Evolutionary conservation across 2,797 vertebrate species (phyloP).

Genomic region (Manis crassicaudata): DNA sequence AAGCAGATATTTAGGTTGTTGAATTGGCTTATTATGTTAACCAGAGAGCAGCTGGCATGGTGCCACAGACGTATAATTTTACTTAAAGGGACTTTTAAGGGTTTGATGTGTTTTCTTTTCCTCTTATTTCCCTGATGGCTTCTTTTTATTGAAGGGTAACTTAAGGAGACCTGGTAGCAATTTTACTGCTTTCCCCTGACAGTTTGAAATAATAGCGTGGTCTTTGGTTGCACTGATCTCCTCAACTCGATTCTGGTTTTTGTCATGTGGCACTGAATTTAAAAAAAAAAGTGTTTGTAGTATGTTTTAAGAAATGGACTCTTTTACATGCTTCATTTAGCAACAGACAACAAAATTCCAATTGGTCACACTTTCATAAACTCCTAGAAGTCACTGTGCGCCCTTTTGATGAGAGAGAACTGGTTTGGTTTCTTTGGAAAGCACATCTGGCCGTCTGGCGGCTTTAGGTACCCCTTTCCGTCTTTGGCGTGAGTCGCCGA

Average conservation of each 20-base stretch:
- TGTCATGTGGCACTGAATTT: conserved; percentile 83
- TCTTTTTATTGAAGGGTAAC: conserved; percentile 89
- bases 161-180: conserved; percentile 89
- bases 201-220: conserved; percentile 87
- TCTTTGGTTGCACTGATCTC: conserved; percentile 86
- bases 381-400: conserved; percentile 68
- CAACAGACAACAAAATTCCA: conserved; percentile 79
- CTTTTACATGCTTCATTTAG: conserved; percentile 81
- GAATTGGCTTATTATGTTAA: conserved; percentile 85
- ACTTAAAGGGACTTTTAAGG: conserved; percentile 85
- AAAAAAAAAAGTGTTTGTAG: conserved; percentile 77
- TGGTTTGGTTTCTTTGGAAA: conserved; percentile 76
- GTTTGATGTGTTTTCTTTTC: conserved; percentile 86
- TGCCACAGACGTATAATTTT: conserved; percentile 85
- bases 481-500: conserved; percentile 68
- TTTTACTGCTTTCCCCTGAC: conserved; percentile 88
- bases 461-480: conserved; percentile 43
- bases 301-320: conserved; percentile 78
- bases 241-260: conserved; percentile 86
- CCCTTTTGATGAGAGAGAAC: conserved; percentile 78
- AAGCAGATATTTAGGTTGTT: conserved; percentile 78
- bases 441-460: conserved; percentile 71
- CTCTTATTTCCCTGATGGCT: conserved; percentile 86
- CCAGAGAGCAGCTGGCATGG: conserved; percentile 84
- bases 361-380: conserved; percentile 81